Conservation (phyloP, 2,113 vertebrate genomes). For the Sturnira hondurensis region DNA sequence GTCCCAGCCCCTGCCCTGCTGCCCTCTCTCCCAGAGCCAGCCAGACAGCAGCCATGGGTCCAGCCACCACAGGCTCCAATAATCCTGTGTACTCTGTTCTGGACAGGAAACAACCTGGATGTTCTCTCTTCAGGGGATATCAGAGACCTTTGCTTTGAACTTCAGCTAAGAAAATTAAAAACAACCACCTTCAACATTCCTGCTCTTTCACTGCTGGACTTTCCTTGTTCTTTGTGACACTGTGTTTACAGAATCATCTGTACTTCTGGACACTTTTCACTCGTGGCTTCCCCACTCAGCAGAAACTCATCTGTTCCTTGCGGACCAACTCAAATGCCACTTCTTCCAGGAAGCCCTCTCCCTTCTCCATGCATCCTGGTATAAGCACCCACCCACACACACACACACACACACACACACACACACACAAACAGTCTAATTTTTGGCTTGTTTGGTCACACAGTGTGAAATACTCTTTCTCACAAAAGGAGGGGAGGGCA, state of each 20-base stretch:
- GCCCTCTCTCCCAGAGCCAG: not conserved
- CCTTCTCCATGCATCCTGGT: not conserved
- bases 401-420: not conserved
- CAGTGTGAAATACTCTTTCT: not conserved
- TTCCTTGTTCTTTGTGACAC: not conserved
- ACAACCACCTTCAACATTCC: not conserved
- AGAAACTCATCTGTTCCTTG: not conserved
- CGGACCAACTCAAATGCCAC: not conserved
- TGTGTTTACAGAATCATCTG: not conserved
- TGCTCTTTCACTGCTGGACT: not conserved
- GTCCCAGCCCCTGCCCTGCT: not conserved
- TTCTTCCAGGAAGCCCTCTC: not conserved
- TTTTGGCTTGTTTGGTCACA: not conserved
- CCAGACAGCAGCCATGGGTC: not conserved
- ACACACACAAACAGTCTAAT: not conserved
- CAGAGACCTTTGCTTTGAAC: constrained; percentile 45
- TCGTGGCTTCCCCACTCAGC: not conserved
- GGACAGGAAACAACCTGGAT: not conserved
- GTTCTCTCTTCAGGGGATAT: not conserved
- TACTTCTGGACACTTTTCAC: not conserved
- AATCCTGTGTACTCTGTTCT: constrained; percentile 39
- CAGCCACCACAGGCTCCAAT: not conserved
- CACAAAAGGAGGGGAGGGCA: not conserved
- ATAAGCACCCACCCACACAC: not conserved
- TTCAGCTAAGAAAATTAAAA: constrained; percentile 33